Base-by-base conservation (phyloP, 2,113 vertebrate genomes). In the Dromas ardeola region DNA sequence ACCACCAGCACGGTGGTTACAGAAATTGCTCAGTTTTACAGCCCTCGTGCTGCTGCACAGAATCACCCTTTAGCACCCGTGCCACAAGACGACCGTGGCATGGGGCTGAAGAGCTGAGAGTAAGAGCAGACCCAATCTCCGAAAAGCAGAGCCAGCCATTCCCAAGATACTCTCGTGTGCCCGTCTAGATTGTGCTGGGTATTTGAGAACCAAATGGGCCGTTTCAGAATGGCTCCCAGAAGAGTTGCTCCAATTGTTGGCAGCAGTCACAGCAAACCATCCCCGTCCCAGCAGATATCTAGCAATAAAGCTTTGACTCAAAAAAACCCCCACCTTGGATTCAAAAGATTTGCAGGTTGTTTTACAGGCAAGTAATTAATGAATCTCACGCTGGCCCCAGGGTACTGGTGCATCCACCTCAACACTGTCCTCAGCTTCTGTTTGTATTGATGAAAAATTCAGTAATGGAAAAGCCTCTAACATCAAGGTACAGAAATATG, bases 121-220 rank as follows among this genome's bases (percentile, higher is more conserved):
- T 27, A 53, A 0, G 2, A 71, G 84, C 78, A 47, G 43, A 58
- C 20, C 22, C 45, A 3, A 38, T 18, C 53, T 80, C 42, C 5
- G 4, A 67, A 38, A 38, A 63, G 36, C 66, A 42, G n/a, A 72
- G 42, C 32, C 61, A 49, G 47, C n/a, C 21, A 20, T 38, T 81
- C 36, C 61, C n/a, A 55, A 13, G 74, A 9, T 3, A 13, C 36
- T 43, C 19, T 50, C 47, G 5, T 7, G n/a, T 1, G 0, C 45
- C 15, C 21, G 7, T 74, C 74, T 56, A 50, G 42, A 43, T 67
- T 12, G 52, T 10, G 8, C 32, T 67, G 74, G 73, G 19, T 55
- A 62, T 80, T 50, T 89, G 74, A 56, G 61, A 93, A 43, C 47
- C 43, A 73, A 89, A 74, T 62, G 36, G 42, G 42, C 67, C 92